Evolutionary conservation across 2,113 vertebrate species (phyloP).

Genomic region (Pelvicachromis taeniatus): DNA sequence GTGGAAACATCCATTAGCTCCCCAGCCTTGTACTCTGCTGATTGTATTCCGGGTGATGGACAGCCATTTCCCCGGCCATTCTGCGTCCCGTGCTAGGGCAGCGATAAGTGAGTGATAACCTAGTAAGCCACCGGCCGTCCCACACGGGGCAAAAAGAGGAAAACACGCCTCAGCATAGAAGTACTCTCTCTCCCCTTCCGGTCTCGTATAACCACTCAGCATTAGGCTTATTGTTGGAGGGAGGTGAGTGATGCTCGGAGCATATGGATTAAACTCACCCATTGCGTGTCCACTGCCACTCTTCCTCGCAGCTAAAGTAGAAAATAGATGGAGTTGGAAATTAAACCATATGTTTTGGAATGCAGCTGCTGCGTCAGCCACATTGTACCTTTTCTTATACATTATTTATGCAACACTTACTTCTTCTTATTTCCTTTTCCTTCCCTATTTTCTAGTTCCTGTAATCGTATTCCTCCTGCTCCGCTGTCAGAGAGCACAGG

Average conservation of each 20-base stretch:
- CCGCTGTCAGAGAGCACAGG: background rate
- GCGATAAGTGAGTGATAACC: constrained; percentile 52
- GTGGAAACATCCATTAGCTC: constrained; percentile 61
- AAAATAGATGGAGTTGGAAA: constrained; percentile 34
- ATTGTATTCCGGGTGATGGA: constrained; percentile 57
- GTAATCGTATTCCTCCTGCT: background rate
- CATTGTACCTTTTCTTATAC: constrained; percentile 20
- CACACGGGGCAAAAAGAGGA: background rate
- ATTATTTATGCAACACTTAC: constrained; percentile 45
- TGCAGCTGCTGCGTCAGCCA: constrained; percentile 48
- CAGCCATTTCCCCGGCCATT: constrained; percentile 43
- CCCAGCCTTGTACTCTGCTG: constrained; percentile 23
- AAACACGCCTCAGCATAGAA: background rate
- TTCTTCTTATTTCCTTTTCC: background rate
- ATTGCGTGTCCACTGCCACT: background rate
- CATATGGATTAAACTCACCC: constrained; percentile 25
- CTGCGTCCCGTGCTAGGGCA: background rate
- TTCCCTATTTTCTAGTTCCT: background rate
- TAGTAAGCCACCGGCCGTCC: constrained; percentile 19
- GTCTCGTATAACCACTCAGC: background rate
- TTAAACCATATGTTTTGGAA: constrained; percentile 19
- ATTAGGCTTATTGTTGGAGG: constrained; percentile 35
- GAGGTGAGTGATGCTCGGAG: constrained; percentile 20
- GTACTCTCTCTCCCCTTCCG: background rate
- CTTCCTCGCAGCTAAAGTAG: constrained; percentile 10